These are phyloP conservation scores for Numenius phaeopus DNA, from an alignment of 2,797 vertebrate species.

Conservation along the genomic window DNA sequence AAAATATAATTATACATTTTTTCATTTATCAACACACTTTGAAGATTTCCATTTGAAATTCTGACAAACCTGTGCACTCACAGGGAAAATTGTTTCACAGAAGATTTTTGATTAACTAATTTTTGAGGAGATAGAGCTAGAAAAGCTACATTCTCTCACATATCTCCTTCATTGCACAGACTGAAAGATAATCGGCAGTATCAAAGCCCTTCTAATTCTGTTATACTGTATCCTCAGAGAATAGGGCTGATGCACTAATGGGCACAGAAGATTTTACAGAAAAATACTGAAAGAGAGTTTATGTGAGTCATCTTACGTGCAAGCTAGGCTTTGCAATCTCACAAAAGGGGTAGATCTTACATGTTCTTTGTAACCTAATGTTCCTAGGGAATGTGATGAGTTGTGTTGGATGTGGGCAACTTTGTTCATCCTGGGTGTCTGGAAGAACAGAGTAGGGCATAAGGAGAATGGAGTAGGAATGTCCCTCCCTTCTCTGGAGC, in stretches of 20 bases:
- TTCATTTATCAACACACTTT: not conserved
- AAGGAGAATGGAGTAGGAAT: not conserved
- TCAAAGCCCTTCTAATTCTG: slow-evolving; percentile 51
- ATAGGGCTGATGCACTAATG: not conserved
- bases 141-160: not conserved
- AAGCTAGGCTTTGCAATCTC: not conserved
- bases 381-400: not conserved
- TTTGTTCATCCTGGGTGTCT: not conserved
- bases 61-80: not conserved
- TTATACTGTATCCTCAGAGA: slow-evolving; percentile 1
- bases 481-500: not conserved
- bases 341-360: not conserved
- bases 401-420: not conserved
- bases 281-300: not conserved
- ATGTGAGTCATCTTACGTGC: not conserved
- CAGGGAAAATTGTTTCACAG: not conserved
- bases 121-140: not conserved
- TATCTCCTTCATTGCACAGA: not conserved
- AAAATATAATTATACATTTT: not conserved
- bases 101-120: not conserved
- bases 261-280: not conserved
- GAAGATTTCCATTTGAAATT: not conserved
- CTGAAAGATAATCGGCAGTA: not conserved
- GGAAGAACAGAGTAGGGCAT: not conserved
- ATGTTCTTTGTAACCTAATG: not conserved